These are phyloP conservation scores for Limnephilus rhombicus DNA, from an alignment of 2,888 invertebrate genomes.

Conservation along the genomic window DNA sequence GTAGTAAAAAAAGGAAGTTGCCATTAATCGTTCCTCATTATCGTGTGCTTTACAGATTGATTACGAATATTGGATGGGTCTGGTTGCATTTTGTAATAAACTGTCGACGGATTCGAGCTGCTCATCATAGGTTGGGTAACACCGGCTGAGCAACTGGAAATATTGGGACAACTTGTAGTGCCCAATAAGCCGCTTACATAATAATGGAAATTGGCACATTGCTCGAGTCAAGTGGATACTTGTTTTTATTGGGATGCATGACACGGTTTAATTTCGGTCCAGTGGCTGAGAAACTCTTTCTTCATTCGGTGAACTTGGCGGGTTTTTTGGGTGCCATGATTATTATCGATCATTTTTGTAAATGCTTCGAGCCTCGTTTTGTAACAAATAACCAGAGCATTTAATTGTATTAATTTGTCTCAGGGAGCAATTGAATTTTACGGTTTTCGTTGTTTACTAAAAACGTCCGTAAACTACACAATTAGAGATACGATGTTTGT, in stretches of 20 bases:
- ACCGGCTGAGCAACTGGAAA: neutral
- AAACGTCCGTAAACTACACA: neutral
- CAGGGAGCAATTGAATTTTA: neutral
- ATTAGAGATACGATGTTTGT: neutral
- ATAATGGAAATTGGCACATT: slow-evolving; percentile 33
- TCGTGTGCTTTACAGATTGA: neutral
- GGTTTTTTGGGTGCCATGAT: neutral
- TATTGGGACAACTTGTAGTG: slow-evolving; percentile 17
- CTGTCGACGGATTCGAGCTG: slow-evolving; percentile 21
- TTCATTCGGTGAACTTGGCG: slow-evolving; percentile 16
- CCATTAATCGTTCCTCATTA: neutral
- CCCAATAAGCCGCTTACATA: neutral
- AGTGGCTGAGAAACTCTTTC: neutral
- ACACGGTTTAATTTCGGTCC: slow-evolving; percentile 29
- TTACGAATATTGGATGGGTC: neutral
- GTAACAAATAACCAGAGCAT: neutral
- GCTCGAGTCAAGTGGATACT: slow-evolving; percentile 14
- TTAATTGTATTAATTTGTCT: neutral
- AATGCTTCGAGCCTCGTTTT: neutral
- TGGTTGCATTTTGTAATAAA: neutral
- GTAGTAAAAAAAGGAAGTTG: neutral
- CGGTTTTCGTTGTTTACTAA: neutral
- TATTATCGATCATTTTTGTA: slow-evolving; percentile 5
- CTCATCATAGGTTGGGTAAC: slow-evolving; percentile 19
- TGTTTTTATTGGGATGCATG: slow-evolving; percentile 29